Conservation (phyloP, 2,113 vertebrate species). For the Corvus hawaiiensis region DNA sequence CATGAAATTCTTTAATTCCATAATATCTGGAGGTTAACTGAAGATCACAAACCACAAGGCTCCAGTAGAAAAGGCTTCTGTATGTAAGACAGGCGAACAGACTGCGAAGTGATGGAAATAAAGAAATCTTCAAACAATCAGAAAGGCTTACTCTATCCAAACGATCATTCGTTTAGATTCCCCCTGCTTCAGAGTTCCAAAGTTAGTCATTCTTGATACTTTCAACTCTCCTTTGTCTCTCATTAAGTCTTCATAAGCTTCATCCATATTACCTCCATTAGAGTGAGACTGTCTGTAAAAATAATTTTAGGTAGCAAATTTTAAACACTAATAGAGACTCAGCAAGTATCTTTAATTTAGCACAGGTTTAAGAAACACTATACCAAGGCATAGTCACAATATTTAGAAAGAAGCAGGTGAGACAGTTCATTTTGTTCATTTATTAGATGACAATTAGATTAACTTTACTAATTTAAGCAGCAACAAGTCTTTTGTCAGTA, state of each 20-base stretch:
- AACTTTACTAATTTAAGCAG: background rate
- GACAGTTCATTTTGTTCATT: background rate
- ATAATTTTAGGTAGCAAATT: background rate
- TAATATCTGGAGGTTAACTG: background rate
- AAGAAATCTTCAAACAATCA: background rate
- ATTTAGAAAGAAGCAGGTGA: background rate
- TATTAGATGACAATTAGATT: background rate
- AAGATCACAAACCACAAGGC: background rate
- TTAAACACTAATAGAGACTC: background rate
- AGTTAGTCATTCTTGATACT: conserved; percentile 76
- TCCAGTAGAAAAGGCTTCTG: background rate
- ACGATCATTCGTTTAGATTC: conserved; percentile 70
- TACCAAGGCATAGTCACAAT: background rate
- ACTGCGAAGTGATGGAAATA: background rate
- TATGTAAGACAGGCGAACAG: background rate
- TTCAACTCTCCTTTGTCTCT: conserved; percentile 81
- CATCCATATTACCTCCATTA: background rate
- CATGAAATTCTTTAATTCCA: background rate
- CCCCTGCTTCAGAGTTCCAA: conserved; percentile 81
- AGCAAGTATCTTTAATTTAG: background rate
- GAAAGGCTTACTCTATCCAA: conserved; percentile 85
- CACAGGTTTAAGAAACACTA: background rate
- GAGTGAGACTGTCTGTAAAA: background rate
- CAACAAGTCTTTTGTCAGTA: background rate
- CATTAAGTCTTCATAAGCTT: conserved; percentile 63